These are phyloP conservation scores for Parazoanthus atlanticus DNA, from an alignment of 92 coral and sea anemone genomes.

Conservation along the genomic window DNA sequence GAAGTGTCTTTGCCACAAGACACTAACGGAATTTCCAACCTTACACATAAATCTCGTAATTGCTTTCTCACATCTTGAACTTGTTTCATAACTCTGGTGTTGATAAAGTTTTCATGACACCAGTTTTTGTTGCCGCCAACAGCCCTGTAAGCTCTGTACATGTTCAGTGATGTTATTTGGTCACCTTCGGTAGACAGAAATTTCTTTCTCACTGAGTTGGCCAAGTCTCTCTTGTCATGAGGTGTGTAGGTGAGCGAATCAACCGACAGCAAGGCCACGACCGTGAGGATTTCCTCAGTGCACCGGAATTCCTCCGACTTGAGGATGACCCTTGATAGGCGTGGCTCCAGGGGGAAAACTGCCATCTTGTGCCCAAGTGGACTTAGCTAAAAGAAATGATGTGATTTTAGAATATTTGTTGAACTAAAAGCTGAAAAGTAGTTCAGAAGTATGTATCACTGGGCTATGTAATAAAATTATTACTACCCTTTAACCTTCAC, in stretches of 20 bases:
- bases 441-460: neutral
- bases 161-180: constrained; percentile 89
- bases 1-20: constrained; percentile 90
- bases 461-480: neutral
- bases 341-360: constrained; percentile 90
- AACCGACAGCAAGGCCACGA: constrained; percentile 90
- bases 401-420: neutral
- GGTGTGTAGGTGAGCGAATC: constrained; percentile 96
- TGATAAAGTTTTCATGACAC: constrained; percentile 92
- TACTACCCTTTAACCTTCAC: neutral
- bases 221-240: constrained; percentile 89
- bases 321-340: constrained; percentile 83
- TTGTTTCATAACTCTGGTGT: constrained; percentile 82
- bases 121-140: constrained; percentile 84
- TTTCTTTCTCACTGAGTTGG: constrained; percentile 83
- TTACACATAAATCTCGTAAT: constrained; percentile 77
- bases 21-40: constrained; percentile 72
- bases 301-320: constrained; percentile 78
- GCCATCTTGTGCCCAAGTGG: constrained; percentile 86
- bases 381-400: constrained; percentile 64
- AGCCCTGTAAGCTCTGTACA: constrained; percentile 90
- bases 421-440: neutral
- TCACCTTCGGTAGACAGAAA: constrained; percentile 96
- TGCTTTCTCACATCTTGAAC: constrained; percentile 92
- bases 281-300: constrained; percentile 88